A percentile compares a stretch with the other conserved stretches of the same genome.
These are phyloP conservation scores for Echiichthys vipera DNA, from an alignment of 2,797 vertebrate species.

Conservation along the genomic window DNA sequence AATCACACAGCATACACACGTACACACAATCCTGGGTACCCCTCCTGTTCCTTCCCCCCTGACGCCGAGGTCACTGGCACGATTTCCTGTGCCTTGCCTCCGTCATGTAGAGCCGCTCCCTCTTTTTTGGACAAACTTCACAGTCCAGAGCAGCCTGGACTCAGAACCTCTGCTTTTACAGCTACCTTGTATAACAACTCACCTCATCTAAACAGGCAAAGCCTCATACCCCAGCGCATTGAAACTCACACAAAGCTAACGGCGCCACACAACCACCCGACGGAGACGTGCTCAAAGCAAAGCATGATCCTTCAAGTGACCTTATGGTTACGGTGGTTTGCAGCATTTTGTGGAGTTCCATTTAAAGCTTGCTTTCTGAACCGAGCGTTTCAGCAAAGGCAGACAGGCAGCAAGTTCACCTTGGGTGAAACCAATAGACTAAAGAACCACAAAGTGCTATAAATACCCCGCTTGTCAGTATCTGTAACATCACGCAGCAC, in stretches of 20 bases:
- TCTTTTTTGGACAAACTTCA: constrained; percentile 44
- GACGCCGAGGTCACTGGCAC: constrained; percentile 71
- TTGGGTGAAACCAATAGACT: constrained; percentile 70
- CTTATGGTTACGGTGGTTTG: constrained; percentile 49
- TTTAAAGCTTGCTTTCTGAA: constrained; percentile 46
- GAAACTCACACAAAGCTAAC: constrained; percentile 29
- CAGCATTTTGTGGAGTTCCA: constrained; percentile 55
- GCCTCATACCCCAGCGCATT: constrained; percentile 17
- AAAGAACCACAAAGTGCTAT: constrained; percentile 72
- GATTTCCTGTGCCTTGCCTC: constrained; percentile 74
- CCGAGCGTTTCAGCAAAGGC: constrained; percentile 32
- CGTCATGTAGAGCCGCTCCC: constrained; percentile 62
- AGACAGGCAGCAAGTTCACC: constrained; percentile 66
- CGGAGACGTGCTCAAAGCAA: constrained; percentile 33
- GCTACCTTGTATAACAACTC: constrained; percentile 14
- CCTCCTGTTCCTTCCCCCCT: constrained; percentile 82
- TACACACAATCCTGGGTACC: constrained; percentile 65
- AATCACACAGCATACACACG: constrained; percentile 42
- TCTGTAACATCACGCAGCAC: constrained; percentile 70
- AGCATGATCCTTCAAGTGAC: constrained; percentile 60
- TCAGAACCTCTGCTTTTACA: constrained; percentile 12
- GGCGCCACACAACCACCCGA: constrained; percentile 14
- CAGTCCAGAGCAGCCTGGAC: constrained; percentile 31
- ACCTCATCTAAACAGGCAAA: constrained; percentile 28
- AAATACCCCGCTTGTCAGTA: constrained; percentile 76